These are phyloP conservation scores for Zygothrica quintamaculata DNA, from an alignment of 2,888 invertebrate species.

Conservation along the genomic window DNA sequence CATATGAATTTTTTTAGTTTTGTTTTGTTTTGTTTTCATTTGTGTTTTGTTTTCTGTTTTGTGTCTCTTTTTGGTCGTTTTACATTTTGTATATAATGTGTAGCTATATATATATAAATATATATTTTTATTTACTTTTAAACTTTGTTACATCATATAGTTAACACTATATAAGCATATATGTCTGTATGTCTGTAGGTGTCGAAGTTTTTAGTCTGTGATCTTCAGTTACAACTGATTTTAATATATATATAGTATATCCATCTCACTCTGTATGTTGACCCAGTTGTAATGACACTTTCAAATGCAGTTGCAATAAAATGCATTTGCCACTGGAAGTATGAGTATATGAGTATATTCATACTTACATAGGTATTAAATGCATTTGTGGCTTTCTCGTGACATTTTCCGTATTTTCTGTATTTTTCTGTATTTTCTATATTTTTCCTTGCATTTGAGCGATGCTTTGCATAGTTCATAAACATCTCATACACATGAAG, in stretches of 20 bases:
- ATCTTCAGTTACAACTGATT: constrained; percentile 25
- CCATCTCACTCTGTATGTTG: constrained; percentile 28
- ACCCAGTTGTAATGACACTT: constrained; percentile 74
- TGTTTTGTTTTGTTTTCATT: constrained; percentile 13
- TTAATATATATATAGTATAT: no score
- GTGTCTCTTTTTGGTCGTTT: constrained; percentile 20
- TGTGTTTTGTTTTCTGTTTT: constrained; percentile 16
- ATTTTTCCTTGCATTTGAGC: constrained; percentile 25
- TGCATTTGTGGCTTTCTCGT: constrained; percentile 76
- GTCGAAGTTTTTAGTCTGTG: background rate
- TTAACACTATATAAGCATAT: background rate
- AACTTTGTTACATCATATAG: constrained; percentile 58
- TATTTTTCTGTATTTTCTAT: no score
- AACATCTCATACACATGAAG: constrained; percentile 63
- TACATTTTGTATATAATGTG: no score
- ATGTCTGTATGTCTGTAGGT: background rate
- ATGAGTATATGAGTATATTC: constrained; percentile 20
- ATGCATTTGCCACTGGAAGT: constrained; percentile 42
- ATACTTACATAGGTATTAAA: constrained; percentile 52
- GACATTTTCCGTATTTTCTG: constrained; percentile 58
- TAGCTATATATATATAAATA: background rate
- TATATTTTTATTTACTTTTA: constrained; percentile 43
- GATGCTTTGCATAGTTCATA: constrained; percentile 76
- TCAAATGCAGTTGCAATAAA: constrained; percentile 71
- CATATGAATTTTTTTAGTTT: constrained; percentile 31